Evolutionary conservation across 2,797 vertebrate species (phyloP).

Genomic region (Falco concolor): DNA sequence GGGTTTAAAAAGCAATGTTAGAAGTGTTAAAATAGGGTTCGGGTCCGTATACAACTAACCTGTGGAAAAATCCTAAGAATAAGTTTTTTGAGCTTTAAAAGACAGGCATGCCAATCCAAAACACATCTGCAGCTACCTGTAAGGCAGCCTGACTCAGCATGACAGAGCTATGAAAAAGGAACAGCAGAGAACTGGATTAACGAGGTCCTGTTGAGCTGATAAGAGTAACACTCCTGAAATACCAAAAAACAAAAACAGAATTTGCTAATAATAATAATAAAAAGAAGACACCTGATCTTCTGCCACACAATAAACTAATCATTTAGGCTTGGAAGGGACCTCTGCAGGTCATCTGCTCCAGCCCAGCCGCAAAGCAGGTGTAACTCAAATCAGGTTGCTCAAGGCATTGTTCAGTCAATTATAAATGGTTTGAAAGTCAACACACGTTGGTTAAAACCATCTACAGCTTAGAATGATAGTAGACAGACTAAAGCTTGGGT

Average conservation of each 20-base stretch:
- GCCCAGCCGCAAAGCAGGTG: too few species aligned
- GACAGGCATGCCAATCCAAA: background rate
- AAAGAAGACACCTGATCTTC: background rate
- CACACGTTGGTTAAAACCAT: background rate
- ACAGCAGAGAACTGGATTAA: background rate
- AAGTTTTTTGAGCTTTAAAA: background rate
- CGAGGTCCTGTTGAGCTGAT: background rate
- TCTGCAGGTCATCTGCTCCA: background rate
- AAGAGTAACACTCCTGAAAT: background rate
- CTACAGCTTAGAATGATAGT: background rate
- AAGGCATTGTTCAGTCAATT: background rate
- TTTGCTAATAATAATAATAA: background rate
- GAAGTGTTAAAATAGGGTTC: background rate
- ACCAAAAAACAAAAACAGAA: background rate
- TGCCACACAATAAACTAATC: background rate
- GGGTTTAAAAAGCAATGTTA: background rate
- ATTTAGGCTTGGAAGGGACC: background rate
- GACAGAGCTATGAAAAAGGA: background rate
- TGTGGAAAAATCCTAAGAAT: background rate
- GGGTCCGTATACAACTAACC: background rate
- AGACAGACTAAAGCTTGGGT: background rate
- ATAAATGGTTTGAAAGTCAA: background rate
- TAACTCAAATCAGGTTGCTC: background rate
- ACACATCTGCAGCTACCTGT: background rate
- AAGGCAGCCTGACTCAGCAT: background rate